phyloP scores from a whole-genome alignment of 2,797 vertebrate species.

The Myoxocephalus aenaeus region DNA sequence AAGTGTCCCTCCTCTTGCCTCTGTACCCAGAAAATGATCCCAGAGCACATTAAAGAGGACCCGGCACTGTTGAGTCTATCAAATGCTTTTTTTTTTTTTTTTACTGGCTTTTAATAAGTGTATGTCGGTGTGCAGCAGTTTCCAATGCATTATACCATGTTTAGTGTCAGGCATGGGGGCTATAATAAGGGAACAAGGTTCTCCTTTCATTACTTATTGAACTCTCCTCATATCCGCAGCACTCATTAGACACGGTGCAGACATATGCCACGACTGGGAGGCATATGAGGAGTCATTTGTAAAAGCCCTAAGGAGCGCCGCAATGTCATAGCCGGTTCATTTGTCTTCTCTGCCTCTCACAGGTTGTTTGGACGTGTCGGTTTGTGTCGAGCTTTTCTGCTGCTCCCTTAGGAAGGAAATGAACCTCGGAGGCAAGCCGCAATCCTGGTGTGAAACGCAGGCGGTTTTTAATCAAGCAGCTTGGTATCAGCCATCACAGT shows the following conservation, averaged over 20 bases:
- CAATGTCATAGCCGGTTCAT: slow-evolving; percentile 73
- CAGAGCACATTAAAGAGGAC: slow-evolving; percentile 66
- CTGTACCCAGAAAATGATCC: slow-evolving; percentile 70
- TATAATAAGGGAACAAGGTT: slow-evolving; percentile 78
- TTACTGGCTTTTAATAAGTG: slow-evolving; percentile 77
- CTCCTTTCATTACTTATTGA: slow-evolving; percentile 83
- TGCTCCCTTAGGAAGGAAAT: slow-evolving; percentile 66
- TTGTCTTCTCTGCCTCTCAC: slow-evolving; percentile 72
- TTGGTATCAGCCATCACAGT: slow-evolving; percentile 67
- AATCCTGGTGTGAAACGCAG: slow-evolving; percentile 44
- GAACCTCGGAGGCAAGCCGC: slow-evolving; percentile 59
- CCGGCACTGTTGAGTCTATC: slow-evolving; percentile 70
- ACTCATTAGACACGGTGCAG: slow-evolving; percentile 82
- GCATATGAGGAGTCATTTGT: slow-evolving; percentile 81
- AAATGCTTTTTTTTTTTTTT: slow-evolving; percentile 78
- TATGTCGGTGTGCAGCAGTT: slow-evolving; percentile 66
- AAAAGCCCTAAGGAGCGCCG: slow-evolving; percentile 75
- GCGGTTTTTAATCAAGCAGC: slow-evolving; percentile 76
- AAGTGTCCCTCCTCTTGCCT: slow-evolving; percentile 65
- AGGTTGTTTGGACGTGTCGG: slow-evolving; percentile 72
- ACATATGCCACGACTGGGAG: slow-evolving; percentile 78
- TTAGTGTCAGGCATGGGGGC: slow-evolving; percentile 77
- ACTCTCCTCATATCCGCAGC: slow-evolving; percentile 77
- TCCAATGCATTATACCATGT: slow-evolving; percentile 79
- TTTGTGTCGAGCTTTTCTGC: slow-evolving; percentile 65